Evolutionary conservation across 2,113 vertebrate species (phyloP).

Genomic region (Daphoenositta chrysoptera): DNA sequence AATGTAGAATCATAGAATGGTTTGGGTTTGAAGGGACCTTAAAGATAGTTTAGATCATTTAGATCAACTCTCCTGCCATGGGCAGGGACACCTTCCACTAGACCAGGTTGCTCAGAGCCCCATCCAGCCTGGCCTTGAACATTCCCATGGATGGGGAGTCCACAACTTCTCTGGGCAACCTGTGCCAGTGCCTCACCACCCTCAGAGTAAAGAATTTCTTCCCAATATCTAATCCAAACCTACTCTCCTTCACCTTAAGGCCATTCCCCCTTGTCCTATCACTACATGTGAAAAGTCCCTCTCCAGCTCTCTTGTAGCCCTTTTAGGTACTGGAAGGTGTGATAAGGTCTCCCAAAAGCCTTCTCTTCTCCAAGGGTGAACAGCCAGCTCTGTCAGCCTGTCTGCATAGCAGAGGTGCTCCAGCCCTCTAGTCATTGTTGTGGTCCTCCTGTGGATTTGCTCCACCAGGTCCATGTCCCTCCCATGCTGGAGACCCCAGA

Average conservation of each 20-base stretch:
- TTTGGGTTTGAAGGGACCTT: not conserved
- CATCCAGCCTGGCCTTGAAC: not conserved
- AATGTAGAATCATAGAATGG: not conserved
- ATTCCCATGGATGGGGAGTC: not conserved
- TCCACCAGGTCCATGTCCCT: not conserved
- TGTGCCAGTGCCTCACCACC: not conserved
- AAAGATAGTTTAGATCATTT: not conserved
- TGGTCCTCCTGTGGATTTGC: not conserved
- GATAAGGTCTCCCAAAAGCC: not conserved
- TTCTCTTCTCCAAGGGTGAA: not conserved
- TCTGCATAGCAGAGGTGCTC: not conserved
- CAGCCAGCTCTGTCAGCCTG: not conserved
- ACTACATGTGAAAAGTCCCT: not conserved
- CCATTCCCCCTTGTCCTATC: not conserved
- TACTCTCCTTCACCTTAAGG: not conserved
- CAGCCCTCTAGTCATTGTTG: not conserved
- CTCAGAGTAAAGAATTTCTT: not conserved
- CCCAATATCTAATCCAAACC: not conserved
- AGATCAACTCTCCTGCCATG: not conserved
- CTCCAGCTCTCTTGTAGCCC: not conserved
- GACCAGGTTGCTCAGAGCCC: not conserved
- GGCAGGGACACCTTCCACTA: not conserved
- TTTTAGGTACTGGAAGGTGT: not conserved
- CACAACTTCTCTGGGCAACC: not conserved
- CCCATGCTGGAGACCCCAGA: not conserved